Evolutionary conservation across 2,888 invertebrate genomes (phyloP).

Genomic region (Rotaria macrura): DNA sequence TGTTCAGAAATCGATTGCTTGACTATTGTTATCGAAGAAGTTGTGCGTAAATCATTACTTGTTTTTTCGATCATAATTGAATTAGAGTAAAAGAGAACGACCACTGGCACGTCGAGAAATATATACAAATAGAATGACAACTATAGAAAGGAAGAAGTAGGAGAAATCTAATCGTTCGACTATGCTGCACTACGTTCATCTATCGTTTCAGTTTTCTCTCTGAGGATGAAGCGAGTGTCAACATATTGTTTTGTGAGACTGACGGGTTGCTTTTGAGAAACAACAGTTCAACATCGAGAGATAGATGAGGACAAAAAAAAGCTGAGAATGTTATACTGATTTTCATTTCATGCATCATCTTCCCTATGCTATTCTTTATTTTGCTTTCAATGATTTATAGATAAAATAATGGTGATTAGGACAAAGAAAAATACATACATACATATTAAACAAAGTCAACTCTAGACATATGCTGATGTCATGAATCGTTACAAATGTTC

Average conservation of each 20-base stretch:
- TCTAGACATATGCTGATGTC: neutral
- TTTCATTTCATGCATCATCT: neutral
- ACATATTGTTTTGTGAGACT: neutral
- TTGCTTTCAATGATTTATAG: neutral
- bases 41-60: constrained; percentile 3
- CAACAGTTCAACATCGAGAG: neutral
- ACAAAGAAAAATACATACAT: neutral
- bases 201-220: neutral
- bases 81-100: neutral
- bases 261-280: neutral
- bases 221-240: neutral
- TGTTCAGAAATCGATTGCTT: neutral
- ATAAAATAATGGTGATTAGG: neutral
- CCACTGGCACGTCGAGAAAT: neutral
- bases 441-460: neutral
- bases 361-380: neutral
- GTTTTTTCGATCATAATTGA: neutral
- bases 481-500: neutral
- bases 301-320: neutral
- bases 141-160: neutral
- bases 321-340: neutral
- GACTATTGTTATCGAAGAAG: neutral
- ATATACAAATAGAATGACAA: neutral
- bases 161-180: neutral
- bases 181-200: neutral